phyloP scores from a whole-genome alignment of 2,888 invertebrate genomes.

The Nomada goodeniana region DNA sequence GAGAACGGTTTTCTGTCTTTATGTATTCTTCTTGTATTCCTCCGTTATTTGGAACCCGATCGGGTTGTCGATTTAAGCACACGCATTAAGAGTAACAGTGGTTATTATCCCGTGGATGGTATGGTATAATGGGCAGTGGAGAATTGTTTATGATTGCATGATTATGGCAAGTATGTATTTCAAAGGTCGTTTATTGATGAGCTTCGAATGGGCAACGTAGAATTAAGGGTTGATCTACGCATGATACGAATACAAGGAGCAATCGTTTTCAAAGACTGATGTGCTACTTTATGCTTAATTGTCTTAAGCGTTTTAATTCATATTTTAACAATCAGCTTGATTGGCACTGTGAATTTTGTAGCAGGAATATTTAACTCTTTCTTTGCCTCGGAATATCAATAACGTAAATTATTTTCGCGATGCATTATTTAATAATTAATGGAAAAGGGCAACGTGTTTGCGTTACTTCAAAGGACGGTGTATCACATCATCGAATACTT shows the following conservation, averaged over 20 bases:
- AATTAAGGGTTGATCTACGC: background rate
- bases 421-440: no score
- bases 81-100: background rate
- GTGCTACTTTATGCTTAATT: no score
- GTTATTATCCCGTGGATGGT: background rate
- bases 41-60: background rate
- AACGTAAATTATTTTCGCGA: no score
- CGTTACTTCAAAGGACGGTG: background rate
- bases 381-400: no score
- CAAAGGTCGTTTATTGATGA: background rate
- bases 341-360: no score
- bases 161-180: slow-evolving; percentile 1
- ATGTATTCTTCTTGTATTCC: background rate
- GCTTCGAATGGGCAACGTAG: background rate
- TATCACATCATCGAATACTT: slow-evolving; percentile 6
- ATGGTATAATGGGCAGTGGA: background rate
- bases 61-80: background rate
- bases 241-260: background rate
- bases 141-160: background rate
- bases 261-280: background rate
- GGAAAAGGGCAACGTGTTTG: background rate
- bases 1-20: background rate
- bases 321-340: no score
- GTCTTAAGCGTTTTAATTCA: no score
- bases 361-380: no score